Conservation (phyloP, 1,140 invertebrate genomes). For the Drosophila oshimai region DNA sequence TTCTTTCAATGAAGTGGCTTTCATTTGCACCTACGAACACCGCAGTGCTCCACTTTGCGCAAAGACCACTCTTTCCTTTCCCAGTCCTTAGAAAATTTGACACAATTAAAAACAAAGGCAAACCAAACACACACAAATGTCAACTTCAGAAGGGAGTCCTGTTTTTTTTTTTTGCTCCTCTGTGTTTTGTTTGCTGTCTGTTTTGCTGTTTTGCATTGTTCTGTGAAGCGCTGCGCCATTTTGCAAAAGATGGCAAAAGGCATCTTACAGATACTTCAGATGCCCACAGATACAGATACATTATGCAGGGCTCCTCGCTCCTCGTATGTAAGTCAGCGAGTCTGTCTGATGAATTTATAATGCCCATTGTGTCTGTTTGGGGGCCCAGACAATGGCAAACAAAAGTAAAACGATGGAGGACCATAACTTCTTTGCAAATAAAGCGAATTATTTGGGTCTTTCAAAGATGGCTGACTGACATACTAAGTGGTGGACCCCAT, state of each 20-base stretch:
- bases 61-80: not conserved
- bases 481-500: conserved; percentile 47
- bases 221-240: conserved; percentile 68
- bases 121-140: conserved; percentile 60
- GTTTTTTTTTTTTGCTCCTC: conserved; percentile 20
- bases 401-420: conserved; percentile 43
- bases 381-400: conserved; percentile 69
- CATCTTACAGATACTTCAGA: conserved; percentile 52
- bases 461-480: conserved; percentile 56
- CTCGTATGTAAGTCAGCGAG: conserved; percentile 28
- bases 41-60: conserved; percentile 55
- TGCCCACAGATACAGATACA: conserved; percentile 45
- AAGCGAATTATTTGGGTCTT: conserved; percentile 31
- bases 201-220: conserved; percentile 63
- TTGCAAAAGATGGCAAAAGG: conserved; percentile 56
- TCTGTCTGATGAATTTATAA: conserved; percentile 79
- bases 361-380: conserved; percentile 71
- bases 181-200: conserved; percentile 15
- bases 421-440: conserved; percentile 17
- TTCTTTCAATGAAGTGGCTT: conserved; percentile 49
- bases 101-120: conserved; percentile 75
- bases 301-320: conserved; percentile 51
- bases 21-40: conserved; percentile 43
- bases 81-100: conserved; percentile 55
- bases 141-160: conserved; percentile 62